phyloP scores from a whole-genome alignment of 2,888 invertebrate species.

The Linyphia triangularis region DNA sequence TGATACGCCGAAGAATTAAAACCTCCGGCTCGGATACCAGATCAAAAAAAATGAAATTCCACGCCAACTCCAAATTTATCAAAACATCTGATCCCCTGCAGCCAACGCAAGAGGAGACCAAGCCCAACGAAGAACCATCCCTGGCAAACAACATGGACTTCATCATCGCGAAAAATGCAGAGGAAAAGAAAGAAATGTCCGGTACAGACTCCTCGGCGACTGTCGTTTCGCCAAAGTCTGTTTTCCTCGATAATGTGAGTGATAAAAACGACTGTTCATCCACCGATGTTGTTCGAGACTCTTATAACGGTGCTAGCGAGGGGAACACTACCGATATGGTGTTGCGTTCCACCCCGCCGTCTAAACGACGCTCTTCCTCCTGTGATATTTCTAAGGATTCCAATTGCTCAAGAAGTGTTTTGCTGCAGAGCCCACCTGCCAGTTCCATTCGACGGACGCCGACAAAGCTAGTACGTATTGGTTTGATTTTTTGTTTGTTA shows the following conservation, averaged over 20 bases:
- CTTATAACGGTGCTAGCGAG: conserved; percentile 44
- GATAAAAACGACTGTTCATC: conserved; percentile 42
- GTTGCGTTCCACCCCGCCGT: conserved; percentile 57
- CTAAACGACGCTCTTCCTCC: conserved; percentile 51
- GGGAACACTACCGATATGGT: background rate
- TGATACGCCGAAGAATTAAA: conserved; percentile 63
- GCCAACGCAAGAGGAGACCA: conserved; percentile 59
- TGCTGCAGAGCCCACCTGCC: conserved; percentile 60
- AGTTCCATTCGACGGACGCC: conserved; percentile 41
- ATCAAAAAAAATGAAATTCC: conserved; percentile 56
- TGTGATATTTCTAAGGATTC: conserved; percentile 69
- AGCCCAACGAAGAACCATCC: conserved; percentile 28
- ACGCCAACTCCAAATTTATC: conserved; percentile 54
- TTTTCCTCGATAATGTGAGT: background rate
- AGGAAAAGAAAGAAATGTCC: conserved; percentile 57
- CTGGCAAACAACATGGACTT: conserved; percentile 34
- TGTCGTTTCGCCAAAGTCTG: conserved; percentile 44
- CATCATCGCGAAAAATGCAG: conserved; percentile 41
- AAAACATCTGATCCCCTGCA: conserved; percentile 68
- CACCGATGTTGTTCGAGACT: conserved; percentile 35
- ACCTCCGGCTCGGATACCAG: background rate
- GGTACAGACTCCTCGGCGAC: conserved; percentile 66
- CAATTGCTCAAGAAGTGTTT: conserved; percentile 56
- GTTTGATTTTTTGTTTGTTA: too few species aligned
- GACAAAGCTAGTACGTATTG: conserved; percentile 40